phyloP scores from a whole-genome alignment of 2,888 invertebrate genomes.

The Halocaridina rubra region DNA sequence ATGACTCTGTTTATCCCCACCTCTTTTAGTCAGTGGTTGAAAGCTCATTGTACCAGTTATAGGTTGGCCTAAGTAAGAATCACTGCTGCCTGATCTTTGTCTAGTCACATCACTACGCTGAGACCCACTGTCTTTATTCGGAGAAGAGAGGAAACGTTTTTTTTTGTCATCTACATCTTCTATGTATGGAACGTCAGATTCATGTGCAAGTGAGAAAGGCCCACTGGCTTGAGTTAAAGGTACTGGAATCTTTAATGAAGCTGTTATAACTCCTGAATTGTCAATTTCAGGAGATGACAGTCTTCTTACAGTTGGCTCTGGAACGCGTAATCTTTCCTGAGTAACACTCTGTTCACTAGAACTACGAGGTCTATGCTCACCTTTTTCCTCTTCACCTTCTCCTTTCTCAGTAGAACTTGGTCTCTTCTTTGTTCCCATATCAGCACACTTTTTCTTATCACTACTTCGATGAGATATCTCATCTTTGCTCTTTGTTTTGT shows the following conservation, averaged over 20 bases:
- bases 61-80: constrained; percentile 56
- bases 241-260: constrained; percentile 83
- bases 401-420: not conserved
- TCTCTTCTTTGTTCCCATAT: not conserved
- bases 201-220: constrained; percentile 73
- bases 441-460: not conserved
- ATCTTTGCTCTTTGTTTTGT: constrained; percentile 23
- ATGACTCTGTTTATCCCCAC: constrained; percentile 58
- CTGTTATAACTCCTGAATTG: constrained; percentile 76
- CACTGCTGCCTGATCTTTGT: constrained; percentile 61
- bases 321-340: constrained; percentile 53
- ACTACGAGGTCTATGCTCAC: constrained; percentile 20
- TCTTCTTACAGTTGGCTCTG: constrained; percentile 64
- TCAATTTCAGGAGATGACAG: constrained; percentile 66
- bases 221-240: constrained; percentile 66
- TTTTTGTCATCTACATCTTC: constrained; percentile 70
- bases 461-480: not conserved
- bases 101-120: constrained; percentile 19
- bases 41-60: constrained; percentile 61
- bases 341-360: constrained; percentile 41
- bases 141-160: constrained; percentile 3
- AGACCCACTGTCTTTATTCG: not conserved
- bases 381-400: not conserved
- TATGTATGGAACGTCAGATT: constrained; percentile 77
- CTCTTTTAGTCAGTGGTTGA: constrained; percentile 60